Conservation (phyloP, 2,888 invertebrate genomes). For the Synergus itoensis region DNA sequence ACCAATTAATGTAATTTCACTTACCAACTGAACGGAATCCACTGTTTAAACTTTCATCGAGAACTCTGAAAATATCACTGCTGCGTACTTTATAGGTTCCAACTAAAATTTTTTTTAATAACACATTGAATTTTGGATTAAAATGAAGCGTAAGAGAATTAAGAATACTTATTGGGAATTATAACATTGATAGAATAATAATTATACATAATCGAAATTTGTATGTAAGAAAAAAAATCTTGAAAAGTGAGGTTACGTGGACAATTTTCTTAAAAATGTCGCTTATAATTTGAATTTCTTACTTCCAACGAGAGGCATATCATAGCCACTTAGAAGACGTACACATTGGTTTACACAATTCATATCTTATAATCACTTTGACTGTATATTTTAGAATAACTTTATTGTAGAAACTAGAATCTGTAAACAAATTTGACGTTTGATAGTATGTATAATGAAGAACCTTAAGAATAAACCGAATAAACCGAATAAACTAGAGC, state of each 20-base stretch:
- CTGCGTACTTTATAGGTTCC: slow-evolving; percentile 84
- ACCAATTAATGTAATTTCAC: slow-evolving; percentile 46
- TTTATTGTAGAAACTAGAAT: not conserved
- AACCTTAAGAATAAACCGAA: no score
- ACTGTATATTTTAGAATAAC: not conserved
- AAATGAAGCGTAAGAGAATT: slow-evolving; percentile 8
- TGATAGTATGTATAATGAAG: no score
- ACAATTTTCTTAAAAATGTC: not conserved
- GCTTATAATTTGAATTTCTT: slow-evolving; percentile 67
- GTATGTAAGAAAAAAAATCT: slow-evolving; percentile 30
- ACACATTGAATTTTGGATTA: slow-evolving; percentile 38
- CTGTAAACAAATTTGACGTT: not conserved
- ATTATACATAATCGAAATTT: no score
- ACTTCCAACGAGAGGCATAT: slow-evolving; percentile 82
- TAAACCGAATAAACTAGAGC: no score
- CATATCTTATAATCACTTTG: slow-evolving; percentile 47
- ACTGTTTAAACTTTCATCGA: slow-evolving; percentile 83
- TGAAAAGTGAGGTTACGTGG: not conserved
- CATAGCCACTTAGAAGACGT: slow-evolving; percentile 77
- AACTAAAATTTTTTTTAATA: slow-evolving; percentile 77
- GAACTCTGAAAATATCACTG: slow-evolving; percentile 77
- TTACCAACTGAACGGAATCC: slow-evolving; percentile 88
- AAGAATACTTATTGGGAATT: not conserved
- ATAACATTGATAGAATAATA: no score
- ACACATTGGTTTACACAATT: slow-evolving; percentile 58